A percentile compares a stretch with the other conserved stretches of the same genome.
Evolutionary conservation across 2,888 invertebrate genomes (phyloP).

Genomic region (Venusia cambrica): DNA sequence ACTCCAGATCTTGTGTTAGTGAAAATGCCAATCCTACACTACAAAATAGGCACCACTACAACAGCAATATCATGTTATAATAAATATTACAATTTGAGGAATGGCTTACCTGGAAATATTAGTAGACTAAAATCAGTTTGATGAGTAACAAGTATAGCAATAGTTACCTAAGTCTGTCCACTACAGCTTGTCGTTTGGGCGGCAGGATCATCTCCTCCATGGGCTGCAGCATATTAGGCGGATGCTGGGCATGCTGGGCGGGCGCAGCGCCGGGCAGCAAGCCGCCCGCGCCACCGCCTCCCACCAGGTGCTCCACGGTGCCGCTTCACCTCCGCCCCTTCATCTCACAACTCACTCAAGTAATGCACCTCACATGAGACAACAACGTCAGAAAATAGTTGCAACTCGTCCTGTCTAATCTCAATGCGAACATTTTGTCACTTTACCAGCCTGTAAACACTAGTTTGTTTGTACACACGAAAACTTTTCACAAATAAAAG

Average conservation of each 20-base stretch:
- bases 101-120: too few species aligned
- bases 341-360: constrained; percentile 58
- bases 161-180: constrained; percentile 87
- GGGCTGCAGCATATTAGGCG: constrained; percentile 83
- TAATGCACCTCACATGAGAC: constrained; percentile 62
- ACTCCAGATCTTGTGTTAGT: too few species aligned
- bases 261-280: constrained; percentile 83
- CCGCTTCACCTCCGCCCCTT: constrained; percentile 55
- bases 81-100: too few species aligned
- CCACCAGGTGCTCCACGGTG: constrained; percentile 89
- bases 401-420: constrained; percentile 64
- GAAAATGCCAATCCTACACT: too few species aligned
- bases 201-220: constrained; percentile 87
- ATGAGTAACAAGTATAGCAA: too few species aligned
- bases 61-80: too few species aligned
- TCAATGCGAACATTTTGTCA: constrained; percentile 61
- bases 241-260: constrained; percentile 65
- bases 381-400: constrained; percentile 58
- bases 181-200: constrained; percentile 91
- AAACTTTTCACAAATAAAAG: constrained; percentile 38
- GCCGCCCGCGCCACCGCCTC: constrained; percentile 86
- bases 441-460: constrained; percentile 31
- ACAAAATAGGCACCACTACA: too few species aligned
- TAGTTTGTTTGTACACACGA: constrained; percentile 22
- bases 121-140: too few species aligned